phyloP scores from a whole-genome alignment of 2,888 invertebrate genomes.

The Tetanocera ferruginea region DNA sequence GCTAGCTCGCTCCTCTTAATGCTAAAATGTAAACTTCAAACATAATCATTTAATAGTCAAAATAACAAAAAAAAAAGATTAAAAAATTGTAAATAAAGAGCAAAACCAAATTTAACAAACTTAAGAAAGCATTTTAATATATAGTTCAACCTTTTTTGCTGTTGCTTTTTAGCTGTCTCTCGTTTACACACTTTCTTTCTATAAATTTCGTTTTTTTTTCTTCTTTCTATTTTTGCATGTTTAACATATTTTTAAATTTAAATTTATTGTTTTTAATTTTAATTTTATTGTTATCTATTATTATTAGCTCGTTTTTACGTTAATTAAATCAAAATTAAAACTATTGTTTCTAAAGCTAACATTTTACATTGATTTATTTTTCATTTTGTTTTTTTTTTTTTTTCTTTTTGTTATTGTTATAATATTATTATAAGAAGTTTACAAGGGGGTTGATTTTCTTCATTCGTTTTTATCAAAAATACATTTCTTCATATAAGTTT shows the following conservation, averaged over 20 bases:
- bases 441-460: constrained; percentile 32
- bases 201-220: neutral
- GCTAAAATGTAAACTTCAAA: constrained; percentile 38
- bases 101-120: neutral
- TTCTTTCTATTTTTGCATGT: constrained; percentile 10
- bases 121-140: neutral
- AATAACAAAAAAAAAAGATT: neutral
- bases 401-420: constrained; percentile 35
- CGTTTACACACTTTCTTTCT: neutral
- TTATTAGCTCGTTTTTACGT: constrained; percentile 11
- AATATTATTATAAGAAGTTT: constrained; percentile 41
- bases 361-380: constrained; percentile 9
- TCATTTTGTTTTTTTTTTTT: constrained; percentile 3
- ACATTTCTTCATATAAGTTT: constrained; percentile 28
- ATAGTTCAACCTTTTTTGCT: too few species aligned
- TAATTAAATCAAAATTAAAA: constrained; percentile 20
- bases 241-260: constrained; percentile 18
- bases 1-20: constrained; percentile 32
- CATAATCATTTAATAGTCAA: constrained; percentile 11
- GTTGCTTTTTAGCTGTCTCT: too few species aligned
- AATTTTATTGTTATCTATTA: constrained; percentile 31
- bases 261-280: constrained; percentile 36
- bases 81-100: too few species aligned
- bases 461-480: constrained; percentile 36
- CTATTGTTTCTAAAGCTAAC: constrained; percentile 26